Evolutionary conservation across 1,140 invertebrate species (phyloP), one percentile per base, ranked within the genome.

Genomic region (Condylostylus longicornis): DNA sequence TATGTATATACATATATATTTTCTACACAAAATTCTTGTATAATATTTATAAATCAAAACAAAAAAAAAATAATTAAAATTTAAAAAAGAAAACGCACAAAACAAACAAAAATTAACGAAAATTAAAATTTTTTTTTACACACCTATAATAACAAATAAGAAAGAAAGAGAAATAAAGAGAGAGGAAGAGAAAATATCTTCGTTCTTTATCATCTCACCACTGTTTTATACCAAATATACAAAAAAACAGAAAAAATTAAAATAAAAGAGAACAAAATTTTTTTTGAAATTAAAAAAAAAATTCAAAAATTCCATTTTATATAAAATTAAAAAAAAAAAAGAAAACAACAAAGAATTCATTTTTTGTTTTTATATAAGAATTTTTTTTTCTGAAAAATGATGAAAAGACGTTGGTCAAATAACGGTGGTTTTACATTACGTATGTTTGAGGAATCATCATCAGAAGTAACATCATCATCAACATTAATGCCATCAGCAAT

Each of bases 381-480:
- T 8, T 4, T n/a, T n/a, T 10, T n/a, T n/a, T 21, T 50, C 41
- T 45, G 50, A 47, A 49, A 53, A 50, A 77, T 75, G 73, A 75
- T 72, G 67, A 71, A 72, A 54, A 69, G 73, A 65, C 75, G 74
- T 72, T 71, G 72, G 41, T 73, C 72, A 54, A 68, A 74, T 64
- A 72, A 73, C 60, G 69, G 71, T 44, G 71, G 74, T 51, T 64
- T 67, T 47, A 55, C 64, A 50, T 61, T 74, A 58, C 65, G 69
- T 49, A 70, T 75, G 64, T 66, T 72, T 35, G 75, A 79, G 55
- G 78, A 80, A 53, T 72, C 74, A 54, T 79, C 74, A 32, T 72
- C 76, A 27, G 78, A 81, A 61, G 79, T 81, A 47, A 77, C 77
- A 14, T 78, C 76, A 31, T 80, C 78, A 13, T 78, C 74, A 28